Base-by-base conservation (phyloP, 2,113 vertebrate genomes). In the Scomber japonicus region DNA sequence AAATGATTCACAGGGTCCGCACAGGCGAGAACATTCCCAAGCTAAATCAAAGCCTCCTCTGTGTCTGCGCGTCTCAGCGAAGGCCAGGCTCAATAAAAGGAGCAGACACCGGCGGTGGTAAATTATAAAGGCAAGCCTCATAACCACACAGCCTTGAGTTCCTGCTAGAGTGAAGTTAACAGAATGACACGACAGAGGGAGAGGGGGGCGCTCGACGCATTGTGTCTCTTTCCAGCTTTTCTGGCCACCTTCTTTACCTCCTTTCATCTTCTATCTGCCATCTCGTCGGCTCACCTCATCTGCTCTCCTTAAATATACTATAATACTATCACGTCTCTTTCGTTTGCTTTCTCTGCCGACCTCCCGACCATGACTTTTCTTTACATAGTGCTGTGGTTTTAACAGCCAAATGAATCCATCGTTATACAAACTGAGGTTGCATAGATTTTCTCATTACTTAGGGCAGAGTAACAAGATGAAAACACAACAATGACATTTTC, bases 11-110 rank as follows among this genome's bases (percentile, higher is more conserved):
- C 63, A 19, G 64, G 68, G 77, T 84, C 78, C 80, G 87, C 78
- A 84, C 63, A 51, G 56, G 74, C 71, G 6, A 60, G 54, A 88
- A 81, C 77, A 80, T 81, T 90, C 84, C 81, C 69, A 46, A 70
- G 80, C 67, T 91, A 85, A 92, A 92, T 93, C 92, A 94, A 87
- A 92, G 72, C 55, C 75, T 84, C 35, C 80, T 89, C 78, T 75
- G 74, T 45, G 80, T 85, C 81, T 56, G 68, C 6, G 80, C 87
- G 81, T 90, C 84, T 90, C 89, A 89, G 86, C 17, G 81, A 92
- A 91, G 92, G 91, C 91, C 93, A 92, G 71, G 62, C 79, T 91
- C 89, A 83, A 90, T 90, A 91, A 89, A 27, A 87, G 78, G 27
- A 78, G 45, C 73, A 46, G 55, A 89, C 87, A 88, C 70, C 62